phyloP scores from a whole-genome alignment of 2,888 invertebrate species.

The Periphyllus acericola region DNA sequence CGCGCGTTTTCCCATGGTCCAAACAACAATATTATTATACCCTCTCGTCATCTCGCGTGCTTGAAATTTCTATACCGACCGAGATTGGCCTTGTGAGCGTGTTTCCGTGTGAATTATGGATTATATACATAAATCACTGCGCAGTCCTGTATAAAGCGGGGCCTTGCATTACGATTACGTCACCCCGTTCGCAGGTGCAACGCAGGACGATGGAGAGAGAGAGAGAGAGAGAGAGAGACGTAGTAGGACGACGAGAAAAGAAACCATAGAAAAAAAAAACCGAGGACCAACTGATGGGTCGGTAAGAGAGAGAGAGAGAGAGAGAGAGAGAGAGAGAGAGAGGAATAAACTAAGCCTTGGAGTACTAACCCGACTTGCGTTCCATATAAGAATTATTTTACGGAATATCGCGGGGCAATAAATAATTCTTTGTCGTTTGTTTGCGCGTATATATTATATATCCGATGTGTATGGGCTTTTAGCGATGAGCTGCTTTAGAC shows the following conservation, averaged over 20 bases:
- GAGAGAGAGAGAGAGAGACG: not conserved
- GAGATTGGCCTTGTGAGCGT: conserved; percentile 6
- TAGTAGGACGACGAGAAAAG: not conserved
- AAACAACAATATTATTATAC: too few relatives aligned
- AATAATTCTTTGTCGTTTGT: conserved; percentile 51
- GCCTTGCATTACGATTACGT: not conserved
- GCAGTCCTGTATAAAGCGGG: not conserved
- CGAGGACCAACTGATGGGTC: too few relatives aligned
- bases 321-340: not conserved
- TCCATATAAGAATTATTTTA: conserved; percentile 39
- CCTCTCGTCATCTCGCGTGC: not conserved
- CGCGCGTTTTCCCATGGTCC: too few relatives aligned
- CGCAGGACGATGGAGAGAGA: not conserved
- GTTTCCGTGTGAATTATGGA: conserved; percentile 49
- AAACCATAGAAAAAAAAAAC: not conserved
- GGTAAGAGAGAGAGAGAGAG: too few relatives aligned
- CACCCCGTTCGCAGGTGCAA: not conserved
- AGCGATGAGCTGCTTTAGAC: not conserved
- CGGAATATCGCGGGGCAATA: conserved; percentile 47
- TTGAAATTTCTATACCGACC: not conserved
- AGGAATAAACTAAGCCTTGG: not conserved
- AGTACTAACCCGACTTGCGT: conserved; percentile 1
- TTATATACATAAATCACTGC: conserved; percentile 51
- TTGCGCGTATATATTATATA: not conserved
- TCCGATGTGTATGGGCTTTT: not conserved